Evolutionary conservation across 1,140 invertebrate species (phyloP).

Genomic region (Lucilia cuprina): DNA sequence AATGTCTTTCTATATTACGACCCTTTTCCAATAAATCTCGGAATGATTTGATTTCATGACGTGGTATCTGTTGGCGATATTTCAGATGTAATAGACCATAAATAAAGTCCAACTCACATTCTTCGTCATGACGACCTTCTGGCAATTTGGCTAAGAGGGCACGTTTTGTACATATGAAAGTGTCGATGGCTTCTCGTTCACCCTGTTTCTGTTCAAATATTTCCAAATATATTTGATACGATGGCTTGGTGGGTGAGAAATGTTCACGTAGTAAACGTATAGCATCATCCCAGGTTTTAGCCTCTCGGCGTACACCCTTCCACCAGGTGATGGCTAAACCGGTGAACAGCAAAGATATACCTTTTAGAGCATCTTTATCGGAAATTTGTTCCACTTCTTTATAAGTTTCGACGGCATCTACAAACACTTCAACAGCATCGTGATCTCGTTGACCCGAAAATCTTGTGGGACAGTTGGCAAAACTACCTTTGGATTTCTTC

Average conservation of each 20-base stretch:
- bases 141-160: constrained; percentile 58
- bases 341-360: constrained; percentile 60
- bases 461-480: constrained; percentile 46
- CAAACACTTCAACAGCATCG: constrained; percentile 57
- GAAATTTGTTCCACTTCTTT: constrained; percentile 55
- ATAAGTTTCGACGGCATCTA: constrained; percentile 50
- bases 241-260: constrained; percentile 55
- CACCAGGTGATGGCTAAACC: constrained; percentile 63
- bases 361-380: constrained; percentile 61
- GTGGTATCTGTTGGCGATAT: constrained; percentile 54
- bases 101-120: constrained; percentile 56
- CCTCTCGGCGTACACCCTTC: constrained; percentile 61
- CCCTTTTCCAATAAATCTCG: constrained; percentile 55
- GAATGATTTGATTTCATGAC: constrained; percentile 48
- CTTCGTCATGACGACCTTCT: constrained; percentile 53
- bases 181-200: constrained; percentile 50
- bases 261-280: constrained; percentile 52
- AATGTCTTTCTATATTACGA: constrained; percentile 49
- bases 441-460: constrained; percentile 52
- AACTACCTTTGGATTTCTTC: constrained; percentile 51
- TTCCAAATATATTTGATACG: constrained; percentile 58
- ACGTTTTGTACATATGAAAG: constrained; percentile 56
- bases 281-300: constrained; percentile 54
- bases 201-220: constrained; percentile 55
- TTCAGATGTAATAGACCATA: constrained; percentile 57